phyloP scores from a whole-genome alignment of 2,888 invertebrate genomes.

The Copidosoma aretas region DNA sequence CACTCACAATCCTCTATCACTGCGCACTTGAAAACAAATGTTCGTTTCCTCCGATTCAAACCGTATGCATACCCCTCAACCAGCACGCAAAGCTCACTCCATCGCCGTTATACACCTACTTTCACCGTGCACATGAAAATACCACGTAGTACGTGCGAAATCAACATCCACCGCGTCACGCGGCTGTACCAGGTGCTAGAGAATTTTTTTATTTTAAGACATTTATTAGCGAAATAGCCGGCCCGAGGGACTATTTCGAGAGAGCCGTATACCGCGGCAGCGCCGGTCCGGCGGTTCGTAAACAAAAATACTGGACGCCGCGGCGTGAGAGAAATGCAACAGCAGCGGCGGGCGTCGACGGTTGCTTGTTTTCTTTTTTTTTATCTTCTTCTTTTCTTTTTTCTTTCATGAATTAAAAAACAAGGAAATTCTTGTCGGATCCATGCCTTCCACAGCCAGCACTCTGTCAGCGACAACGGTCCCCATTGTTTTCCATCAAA shows the following conservation, averaged over 20 bases:
- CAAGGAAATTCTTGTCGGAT: too few species aligned
- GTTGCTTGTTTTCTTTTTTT: too few species aligned
- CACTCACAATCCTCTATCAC: neutral
- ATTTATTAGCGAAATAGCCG: neutral
- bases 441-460: too few species aligned
- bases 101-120: neutral
- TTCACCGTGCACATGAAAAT: neutral
- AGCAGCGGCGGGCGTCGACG: too few species aligned
- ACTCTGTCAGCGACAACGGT: too few species aligned
- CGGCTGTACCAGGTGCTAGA: neutral
- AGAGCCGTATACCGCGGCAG: neutral
- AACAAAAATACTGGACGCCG: slow-evolving; percentile 1
- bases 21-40: neutral
- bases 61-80: neutral
- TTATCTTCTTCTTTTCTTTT: too few species aligned
- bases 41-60: neutral
- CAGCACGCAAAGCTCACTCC: too few species aligned
- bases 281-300: neutral
- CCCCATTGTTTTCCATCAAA: too few species aligned
- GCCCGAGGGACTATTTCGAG: neutral
- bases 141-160: neutral
- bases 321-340: too few species aligned
- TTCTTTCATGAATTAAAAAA: too few species aligned
- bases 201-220: neutral
- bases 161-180: too few species aligned